Evolutionary conservation across 2,888 invertebrate species (phyloP), one percentile per base, ranked within the genome.

Genomic region (Phalangium opilio): DNA sequence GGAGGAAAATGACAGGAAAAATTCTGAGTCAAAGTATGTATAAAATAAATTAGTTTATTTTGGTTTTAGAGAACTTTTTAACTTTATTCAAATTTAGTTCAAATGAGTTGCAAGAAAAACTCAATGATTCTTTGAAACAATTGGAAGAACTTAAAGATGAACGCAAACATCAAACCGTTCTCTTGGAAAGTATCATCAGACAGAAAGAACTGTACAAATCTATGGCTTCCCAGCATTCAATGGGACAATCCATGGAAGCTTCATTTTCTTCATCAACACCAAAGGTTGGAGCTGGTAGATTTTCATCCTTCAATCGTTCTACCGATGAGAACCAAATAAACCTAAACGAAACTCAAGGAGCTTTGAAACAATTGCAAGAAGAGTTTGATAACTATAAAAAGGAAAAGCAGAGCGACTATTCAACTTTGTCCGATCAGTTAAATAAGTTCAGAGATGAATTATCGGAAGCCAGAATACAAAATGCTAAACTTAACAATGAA

Each of bases 141-240:
- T 72, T 91, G 17, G 70, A 75, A 33, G 79, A 81, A 58, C 71
- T 89, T 65, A 78, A 81, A 54, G 77, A 79, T 55, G 76, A 81
- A 14, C 76, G 85, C 61, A 78, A 79, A 32, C 75, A 81, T 50
- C 87, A 89, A 64, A 77, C 79, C 21, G 80, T 81, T 68, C 80
- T 89, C 76, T 75, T 90, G 34, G 79, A 81, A 55, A 79, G 80
- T 15, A 72, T 87, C 45, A 74, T 83, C 19, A 75, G 81, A 50
- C 90, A 93, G 67, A 74, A 86, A 45, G 90, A 93, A 61, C 82
- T 83, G 75, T 91, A 87, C 65, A 82, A 83, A 63, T 80, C 79
- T 57, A 70, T 69, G 17, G 12, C 12, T 36, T 2, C 38, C 12
- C 38, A 36, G 12, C 17, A 36, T 40, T 54, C 62, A 43, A 17